Percentiles rank a stretch among this genome's conserved stretches.
These are phyloP conservation scores for Benthosema pterotum DNA, from an alignment of 2,797 vertebrate species.

Conservation along the genomic window DNA sequence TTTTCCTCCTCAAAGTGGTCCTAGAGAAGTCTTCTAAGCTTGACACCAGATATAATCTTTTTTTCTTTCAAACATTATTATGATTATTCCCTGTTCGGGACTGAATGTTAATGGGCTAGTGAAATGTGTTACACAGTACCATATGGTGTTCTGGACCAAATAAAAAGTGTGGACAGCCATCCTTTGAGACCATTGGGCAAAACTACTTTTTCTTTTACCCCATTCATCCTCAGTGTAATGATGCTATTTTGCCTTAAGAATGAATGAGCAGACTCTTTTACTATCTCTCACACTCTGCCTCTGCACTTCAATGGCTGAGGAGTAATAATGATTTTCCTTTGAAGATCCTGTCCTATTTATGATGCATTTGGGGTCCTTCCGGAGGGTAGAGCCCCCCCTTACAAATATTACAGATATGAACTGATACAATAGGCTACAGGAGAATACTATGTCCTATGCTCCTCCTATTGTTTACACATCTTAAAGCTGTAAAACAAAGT, in stretches of 20 bases:
- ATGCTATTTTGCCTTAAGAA: conserved; percentile 49
- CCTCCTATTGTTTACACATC: no score
- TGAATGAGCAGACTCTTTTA: conserved; percentile 42
- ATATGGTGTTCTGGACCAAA: no score
- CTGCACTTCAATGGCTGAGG: conserved; percentile 42
- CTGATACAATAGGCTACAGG: not conserved
- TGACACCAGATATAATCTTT: no score
- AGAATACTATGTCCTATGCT: no score
- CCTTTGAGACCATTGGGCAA: conserved; percentile 3
- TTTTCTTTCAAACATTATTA: no score
- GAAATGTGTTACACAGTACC: no score
- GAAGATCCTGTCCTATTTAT: conserved; percentile 59
- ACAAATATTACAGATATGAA: not conserved
- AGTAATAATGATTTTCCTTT: conserved; percentile 36
- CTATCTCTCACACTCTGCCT: conserved; percentile 17
- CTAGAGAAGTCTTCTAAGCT: no score
- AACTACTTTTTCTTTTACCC: conserved; percentile 26
- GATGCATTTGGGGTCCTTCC: conserved; percentile 32
- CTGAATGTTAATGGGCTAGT: no score
- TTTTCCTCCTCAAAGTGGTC: no score
- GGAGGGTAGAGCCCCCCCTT: not conserved
- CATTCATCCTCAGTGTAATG: conserved; percentile 51
- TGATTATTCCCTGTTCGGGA: no score
- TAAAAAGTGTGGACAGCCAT: no score
- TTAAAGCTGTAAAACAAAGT: no score